Conservation (phyloP, 35 echinoderm and acorn worm genomes). For the Heliocidaris erythrogramma region DNA sequence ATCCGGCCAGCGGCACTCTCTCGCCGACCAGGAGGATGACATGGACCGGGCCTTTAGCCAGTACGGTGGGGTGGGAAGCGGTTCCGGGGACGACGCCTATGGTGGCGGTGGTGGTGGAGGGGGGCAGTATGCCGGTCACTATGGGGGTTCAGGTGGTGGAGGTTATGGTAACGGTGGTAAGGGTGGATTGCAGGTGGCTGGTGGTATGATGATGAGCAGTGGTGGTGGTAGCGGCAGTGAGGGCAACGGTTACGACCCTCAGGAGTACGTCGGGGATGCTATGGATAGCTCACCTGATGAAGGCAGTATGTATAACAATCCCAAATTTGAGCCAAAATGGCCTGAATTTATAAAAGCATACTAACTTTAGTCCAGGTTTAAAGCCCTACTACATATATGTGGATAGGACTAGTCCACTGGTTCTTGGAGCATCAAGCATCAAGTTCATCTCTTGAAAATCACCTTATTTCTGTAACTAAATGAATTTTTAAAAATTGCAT, state of each 20-base stretch:
- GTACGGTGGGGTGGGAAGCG: slow-evolving; percentile 57
- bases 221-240: slow-evolving; percentile 32
- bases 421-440: too few relatives aligned
- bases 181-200: slow-evolving; percentile 18
- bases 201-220: slow-evolving; percentile 30
- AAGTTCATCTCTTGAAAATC: too few relatives aligned
- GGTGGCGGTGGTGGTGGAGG: not conserved
- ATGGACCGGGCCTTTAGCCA: slow-evolving; percentile 87
- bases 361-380: too few relatives aligned
- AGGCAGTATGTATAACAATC: slow-evolving; percentile 14
- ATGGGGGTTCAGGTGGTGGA: slow-evolving; percentile 6
- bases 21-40: slow-evolving; percentile 66
- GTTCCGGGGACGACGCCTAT: slow-evolving; percentile 19
- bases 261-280: slow-evolving; percentile 41
- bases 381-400: too few relatives aligned
- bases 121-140: slow-evolving; percentile 55
- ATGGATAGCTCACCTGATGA: slow-evolving; percentile 43
- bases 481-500: too few relatives aligned
- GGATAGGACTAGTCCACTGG: too few relatives aligned
- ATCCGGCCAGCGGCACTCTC: slow-evolving; percentile 41
- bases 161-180: slow-evolving; percentile 56
- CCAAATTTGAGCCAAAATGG: not conserved
- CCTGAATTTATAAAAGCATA: too few relatives aligned
- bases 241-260: slow-evolving; percentile 35
- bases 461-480: too few relatives aligned